A percentile compares a stretch with the other conserved stretches of the same genome.
These are phyloP conservation scores for Ammospiza nelsoni DNA, from an alignment of 2,113 vertebrate species.

Conservation along the genomic window DNA sequence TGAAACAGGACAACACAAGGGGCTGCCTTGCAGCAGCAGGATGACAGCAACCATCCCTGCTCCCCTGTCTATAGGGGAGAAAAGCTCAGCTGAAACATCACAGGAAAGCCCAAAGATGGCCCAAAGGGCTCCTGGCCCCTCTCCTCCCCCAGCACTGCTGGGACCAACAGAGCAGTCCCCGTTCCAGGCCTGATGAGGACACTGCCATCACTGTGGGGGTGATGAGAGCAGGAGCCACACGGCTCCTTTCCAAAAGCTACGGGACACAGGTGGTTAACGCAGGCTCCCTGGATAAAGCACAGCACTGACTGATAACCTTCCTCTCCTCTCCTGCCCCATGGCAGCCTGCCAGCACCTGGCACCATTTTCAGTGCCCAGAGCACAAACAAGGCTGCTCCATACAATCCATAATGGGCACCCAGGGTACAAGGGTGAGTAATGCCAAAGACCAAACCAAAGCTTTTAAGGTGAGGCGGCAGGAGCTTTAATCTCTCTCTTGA, in stretches of 20 bases:
- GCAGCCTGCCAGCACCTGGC: neutral
- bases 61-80: accelerated
- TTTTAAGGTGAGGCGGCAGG: neutral
- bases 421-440: accelerated
- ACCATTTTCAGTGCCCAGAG: neutral
- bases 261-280: accelerated
- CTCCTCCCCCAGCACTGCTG: neutral
- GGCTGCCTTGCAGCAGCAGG: neutral
- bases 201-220: accelerated
- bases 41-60: accelerated
- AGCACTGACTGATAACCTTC: accelerated
- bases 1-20: neutral
- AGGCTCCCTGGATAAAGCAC: neutral
- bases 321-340: neutral
- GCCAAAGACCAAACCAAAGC: neutral
- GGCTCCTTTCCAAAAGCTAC: neutral
- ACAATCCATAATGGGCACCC: neutral
- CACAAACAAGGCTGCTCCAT: accelerated
- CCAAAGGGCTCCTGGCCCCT: neutral
- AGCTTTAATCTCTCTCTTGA: neutral
- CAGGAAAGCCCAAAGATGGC: neutral
- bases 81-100: neutral
- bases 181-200: neutral
- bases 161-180: accelerated
- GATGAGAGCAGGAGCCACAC: neutral